Evolutionary conservation across 2,888 invertebrate genomes (phyloP), one percentile per base, ranked within the genome.

Genomic region (Xylota sylvarum): DNA sequence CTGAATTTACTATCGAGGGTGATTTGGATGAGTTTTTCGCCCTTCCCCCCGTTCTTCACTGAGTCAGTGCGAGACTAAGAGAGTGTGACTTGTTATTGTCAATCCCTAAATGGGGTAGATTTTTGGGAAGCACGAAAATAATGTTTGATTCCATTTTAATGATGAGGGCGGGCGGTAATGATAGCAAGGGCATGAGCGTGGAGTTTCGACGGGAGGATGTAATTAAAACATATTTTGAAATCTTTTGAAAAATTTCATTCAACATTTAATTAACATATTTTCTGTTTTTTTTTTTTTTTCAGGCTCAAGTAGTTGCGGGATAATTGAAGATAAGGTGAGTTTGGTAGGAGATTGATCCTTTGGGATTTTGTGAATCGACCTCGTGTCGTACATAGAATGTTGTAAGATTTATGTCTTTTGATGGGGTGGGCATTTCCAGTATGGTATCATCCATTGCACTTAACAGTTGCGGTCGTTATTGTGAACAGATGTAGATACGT

Each of bases 61-160:
- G 12, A 17, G n/a, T 10, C 4, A 30, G 17, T 23, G 23, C 9
- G 12, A 40, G 40, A 40, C 12, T 48, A 23, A 23, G 23, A 23
- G 74, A 55, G 65, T 70, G 67, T 60, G 67, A 84, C 73, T 78
- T 84, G 67, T 64, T 62, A 67, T 64, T 84, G 60, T 78, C 72
- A 67, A 67, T 60, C 37, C 37, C 43, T 35, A n/a, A 78, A 58
- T 78, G 46, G 74, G 19, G 48, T 30, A 35, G 32, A 67, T 55
- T 69, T 67, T 56, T 17, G 32, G 58, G 64, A 37, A 56, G 46
- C 35, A 35, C 17, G 27, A 55, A 72, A 65, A 58, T 48, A 74
- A 48, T 60, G 40, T 62, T 84, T 84, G 79, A 84, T 79, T 74
- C 55, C 55, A 62, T 70, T 84, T 74, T 74, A 69, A 74, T 79